Evolutionary conservation across 2,113 vertebrate genomes (phyloP).

Genomic region (Antechinus stuartii): DNA sequence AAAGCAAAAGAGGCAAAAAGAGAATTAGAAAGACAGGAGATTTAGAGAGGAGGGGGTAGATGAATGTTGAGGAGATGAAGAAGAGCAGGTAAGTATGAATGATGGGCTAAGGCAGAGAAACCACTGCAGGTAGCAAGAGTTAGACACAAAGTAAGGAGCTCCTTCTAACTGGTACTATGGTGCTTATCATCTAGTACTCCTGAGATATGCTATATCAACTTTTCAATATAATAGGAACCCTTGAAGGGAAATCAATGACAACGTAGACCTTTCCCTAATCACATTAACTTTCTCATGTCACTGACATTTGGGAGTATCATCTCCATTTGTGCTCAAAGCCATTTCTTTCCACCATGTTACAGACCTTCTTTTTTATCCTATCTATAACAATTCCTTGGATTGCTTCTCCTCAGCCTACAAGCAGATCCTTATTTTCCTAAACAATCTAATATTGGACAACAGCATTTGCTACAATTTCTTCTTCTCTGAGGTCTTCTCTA

Average conservation of each 20-base stretch:
- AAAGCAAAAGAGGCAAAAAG: not conserved
- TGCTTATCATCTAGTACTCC: not conserved
- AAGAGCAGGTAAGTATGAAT: not conserved
- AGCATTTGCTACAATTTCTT: not conserved
- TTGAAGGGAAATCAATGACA: not conserved
- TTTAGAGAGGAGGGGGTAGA: not conserved
- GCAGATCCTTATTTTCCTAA: not conserved
- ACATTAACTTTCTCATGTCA: not conserved
- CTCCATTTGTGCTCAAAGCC: not conserved
- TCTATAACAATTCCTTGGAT: not conserved
- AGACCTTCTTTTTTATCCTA: not conserved
- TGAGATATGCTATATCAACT: not conserved
- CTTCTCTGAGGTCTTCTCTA: not conserved
- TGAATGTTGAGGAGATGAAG: not conserved
- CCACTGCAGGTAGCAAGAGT: not conserved
- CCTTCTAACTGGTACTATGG: not conserved
- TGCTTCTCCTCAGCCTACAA: not conserved
- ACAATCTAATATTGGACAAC: not conserved
- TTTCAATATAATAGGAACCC: not conserved
- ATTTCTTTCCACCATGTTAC: not conserved
- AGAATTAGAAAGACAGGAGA: not conserved
- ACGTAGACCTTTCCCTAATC: not conserved
- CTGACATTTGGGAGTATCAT: not conserved
- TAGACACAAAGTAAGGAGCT: not conserved
- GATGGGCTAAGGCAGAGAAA: not conserved